phyloP scores from a whole-genome alignment of 2,888 invertebrate genomes.

The Caenorhabditis sinica region DNA sequence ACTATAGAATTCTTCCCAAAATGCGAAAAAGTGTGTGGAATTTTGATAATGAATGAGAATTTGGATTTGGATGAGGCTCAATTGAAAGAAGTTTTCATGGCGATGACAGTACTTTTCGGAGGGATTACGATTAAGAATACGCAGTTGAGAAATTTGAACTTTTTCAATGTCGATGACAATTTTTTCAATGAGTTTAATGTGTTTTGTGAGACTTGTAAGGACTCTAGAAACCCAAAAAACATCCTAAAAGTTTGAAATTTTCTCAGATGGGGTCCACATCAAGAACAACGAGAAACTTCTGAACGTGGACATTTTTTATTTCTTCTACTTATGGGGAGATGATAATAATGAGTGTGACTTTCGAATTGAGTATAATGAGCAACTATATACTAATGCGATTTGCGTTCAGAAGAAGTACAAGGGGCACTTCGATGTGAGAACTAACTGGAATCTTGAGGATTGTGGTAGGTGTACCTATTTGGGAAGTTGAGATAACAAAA shows the following conservation, averaged over 20 bases:
- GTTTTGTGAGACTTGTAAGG: not conserved
- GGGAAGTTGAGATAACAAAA: no score
- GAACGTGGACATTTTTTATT: not conserved
- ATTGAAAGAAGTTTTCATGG: not conserved
- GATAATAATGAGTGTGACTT: not conserved
- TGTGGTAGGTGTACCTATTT: no score
- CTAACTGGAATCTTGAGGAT: no score
- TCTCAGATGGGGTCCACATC: not conserved
- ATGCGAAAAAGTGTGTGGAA: not conserved
- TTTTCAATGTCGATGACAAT: not conserved
- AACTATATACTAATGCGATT: not conserved
- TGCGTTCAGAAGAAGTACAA: not conserved
- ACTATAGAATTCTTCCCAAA: not conserved
- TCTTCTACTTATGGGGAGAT: not conserved
- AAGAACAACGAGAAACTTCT: not conserved
- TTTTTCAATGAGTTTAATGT: not conserved
- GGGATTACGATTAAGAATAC: not conserved
- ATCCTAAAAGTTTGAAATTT: no score
- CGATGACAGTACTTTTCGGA: not conserved
- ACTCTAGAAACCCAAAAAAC: no score
- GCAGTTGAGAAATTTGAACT: not conserved
- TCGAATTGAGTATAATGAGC: not conserved
- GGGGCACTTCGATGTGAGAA: no score
- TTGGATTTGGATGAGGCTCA: not conserved
- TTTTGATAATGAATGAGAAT: not conserved